Evolutionary conservation across 64 coral and sea anemone species (phyloP), one percentile per base, ranked within the genome.

Genomic region (Porites australiensis): DNA sequence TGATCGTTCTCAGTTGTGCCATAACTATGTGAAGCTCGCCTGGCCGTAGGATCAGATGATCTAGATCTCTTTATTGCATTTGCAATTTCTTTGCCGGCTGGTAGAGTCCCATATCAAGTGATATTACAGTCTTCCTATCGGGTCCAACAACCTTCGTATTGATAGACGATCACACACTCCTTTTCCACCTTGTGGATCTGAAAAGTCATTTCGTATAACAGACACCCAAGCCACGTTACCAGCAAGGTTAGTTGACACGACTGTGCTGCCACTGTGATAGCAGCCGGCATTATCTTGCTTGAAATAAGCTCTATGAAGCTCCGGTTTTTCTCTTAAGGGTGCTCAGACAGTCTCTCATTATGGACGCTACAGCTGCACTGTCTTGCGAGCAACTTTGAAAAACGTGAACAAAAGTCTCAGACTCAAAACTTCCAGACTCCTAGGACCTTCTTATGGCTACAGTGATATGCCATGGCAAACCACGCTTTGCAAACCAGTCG

Each of bases 211-310:
- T 55, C 53, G 5, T 55, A 55, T 2, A 2, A 55, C 53, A 55
- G 53, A 5, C 53, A 55, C 53, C 10, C 53, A 0, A 55, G 53
- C 53, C 5, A 55, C 53, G 10, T 55, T 11, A 55, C 53, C 53
- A 11, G 53, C 53, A 5, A 55, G 5, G 0, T 55, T 55, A 55
- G 53, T 11, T 55, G 27, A 37, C 27, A 37, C 27, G 53, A 55
- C 10, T 55, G 10, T 7, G 10, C 10, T 55, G 5, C 53, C 10
- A 11, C 75, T 88, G 70, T 88, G 91, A 53, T 94, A 93, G 70
- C 92, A 93, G 70, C 92, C 85, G 50, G 92, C 92, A 10, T 93
- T 93, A 72, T 93, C 92, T 88, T 88, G 83, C 48, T 78, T 93
- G 77, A 70, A 86, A 65, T 93, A 87, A 46, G n/a, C 85, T 11